phyloP scores from a whole-genome alignment of 2,888 invertebrate species.

The Iselma pallidipennis region DNA sequence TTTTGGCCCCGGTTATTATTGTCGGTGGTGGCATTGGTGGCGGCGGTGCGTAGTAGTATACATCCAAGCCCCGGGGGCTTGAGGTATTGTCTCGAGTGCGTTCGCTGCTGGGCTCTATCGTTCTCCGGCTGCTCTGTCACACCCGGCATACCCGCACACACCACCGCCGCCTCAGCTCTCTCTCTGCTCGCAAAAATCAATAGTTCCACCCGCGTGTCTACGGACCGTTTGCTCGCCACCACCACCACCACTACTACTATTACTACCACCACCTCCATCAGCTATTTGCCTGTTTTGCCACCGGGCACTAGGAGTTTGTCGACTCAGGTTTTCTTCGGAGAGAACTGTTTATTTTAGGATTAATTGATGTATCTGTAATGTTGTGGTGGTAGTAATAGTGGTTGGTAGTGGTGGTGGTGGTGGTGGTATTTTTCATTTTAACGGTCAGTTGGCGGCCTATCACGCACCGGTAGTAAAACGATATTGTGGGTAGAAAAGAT shows the following conservation, averaged over 20 bases:
- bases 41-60: constrained; percentile 19
- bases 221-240: constrained; percentile 35
- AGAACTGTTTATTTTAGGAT: neutral
- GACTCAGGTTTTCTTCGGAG: neutral
- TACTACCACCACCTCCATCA: neutral
- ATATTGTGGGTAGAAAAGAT: neutral
- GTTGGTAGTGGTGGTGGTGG: neutral
- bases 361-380: neutral
- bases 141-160: constrained; percentile 35
- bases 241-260: constrained; percentile 30
- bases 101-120: constrained; percentile 22
- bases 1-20: constrained; percentile 12
- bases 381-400: neutral
- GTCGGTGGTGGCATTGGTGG: neutral
- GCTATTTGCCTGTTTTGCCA: neutral
- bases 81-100: constrained; percentile 31
- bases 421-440: neutral
- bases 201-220: constrained; percentile 43
- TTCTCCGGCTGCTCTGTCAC: constrained; percentile 36
- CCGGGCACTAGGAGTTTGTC: neutral
- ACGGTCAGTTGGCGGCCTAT: neutral
- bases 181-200: constrained; percentile 42
- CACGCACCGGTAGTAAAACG: neutral
- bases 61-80: constrained; percentile 28
- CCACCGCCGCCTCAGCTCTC: constrained; percentile 43